Evolutionary conservation across 2,888 invertebrate species (phyloP), one percentile per base, ranked within the genome.

Genomic region (Caenorhabditis afra): DNA sequence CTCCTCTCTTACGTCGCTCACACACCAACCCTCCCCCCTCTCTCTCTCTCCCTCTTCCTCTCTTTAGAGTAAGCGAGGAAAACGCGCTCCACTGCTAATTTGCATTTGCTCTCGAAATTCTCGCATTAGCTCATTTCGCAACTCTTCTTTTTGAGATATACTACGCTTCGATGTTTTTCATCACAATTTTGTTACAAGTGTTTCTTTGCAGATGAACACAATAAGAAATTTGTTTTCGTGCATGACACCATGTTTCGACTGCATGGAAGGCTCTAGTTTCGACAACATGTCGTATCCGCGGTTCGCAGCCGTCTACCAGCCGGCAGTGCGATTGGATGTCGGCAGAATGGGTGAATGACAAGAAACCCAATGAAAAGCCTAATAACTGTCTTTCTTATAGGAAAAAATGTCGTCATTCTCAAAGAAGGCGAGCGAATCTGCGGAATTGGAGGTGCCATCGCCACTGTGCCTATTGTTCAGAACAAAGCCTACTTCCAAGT

Each of bases 401-500:
- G 97, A 44, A 95, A 95, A 92, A 96, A 97, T 92, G 96, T 96
- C 83, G 97, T 97, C 0, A 94, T 97, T 83, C 95, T 97, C 47
- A 97, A 97, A 93, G 95, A 95, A 91, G 96, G 96, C 7, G 93
- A 94, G 88, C 92, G 97, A 87, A 94, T 96, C 37, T 97, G 97
- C 92, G 99, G 99, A 1, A 95, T 95, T 0, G 99, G 99, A 20
- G 97, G 95, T 75, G 96, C 96, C 0, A 92, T 85, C 11, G 95
- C 96, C 12, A 97, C 95, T 90, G 96, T 96, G 8, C 97, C 98
- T 0, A 93, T 99, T 57, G 95, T 95, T 12, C 97, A 99, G 91
- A 96, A 96, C 89, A 99, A 99, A 92, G 95, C 97, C 3, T 99
- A 97, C 91, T 99, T 97, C 91, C 98, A 99, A 93, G 95, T 97